Conservation (phyloP, 2,113 vertebrate species). For the rat (Rattus norvegicus) region DNA sequence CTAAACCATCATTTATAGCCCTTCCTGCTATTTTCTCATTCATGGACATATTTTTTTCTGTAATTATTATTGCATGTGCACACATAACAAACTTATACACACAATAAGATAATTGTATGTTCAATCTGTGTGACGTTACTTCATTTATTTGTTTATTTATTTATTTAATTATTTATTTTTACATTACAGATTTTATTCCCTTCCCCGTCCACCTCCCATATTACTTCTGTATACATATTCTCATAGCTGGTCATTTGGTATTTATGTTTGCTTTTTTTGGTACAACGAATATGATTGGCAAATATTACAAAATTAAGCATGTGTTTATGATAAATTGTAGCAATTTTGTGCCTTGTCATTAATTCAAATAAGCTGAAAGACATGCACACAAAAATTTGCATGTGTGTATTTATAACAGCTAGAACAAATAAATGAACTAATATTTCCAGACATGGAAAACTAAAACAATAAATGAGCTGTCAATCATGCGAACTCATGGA, state of each 20-base stretch:
- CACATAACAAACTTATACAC: neutral
- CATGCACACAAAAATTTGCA: neutral
- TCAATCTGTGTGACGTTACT: neutral
- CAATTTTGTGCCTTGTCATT: neutral
- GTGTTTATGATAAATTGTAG: neutral
- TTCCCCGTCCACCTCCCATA: no score
- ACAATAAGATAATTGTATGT: neutral
- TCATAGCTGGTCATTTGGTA: neutral
- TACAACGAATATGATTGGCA: neutral
- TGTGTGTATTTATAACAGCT: neutral
- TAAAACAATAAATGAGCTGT: neutral
- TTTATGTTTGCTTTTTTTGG: neutral
- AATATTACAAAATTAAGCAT: neutral
- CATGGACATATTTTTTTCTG: neutral
- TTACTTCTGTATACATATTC: neutral
- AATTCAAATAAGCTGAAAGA: neutral
- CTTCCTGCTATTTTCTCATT: neutral
- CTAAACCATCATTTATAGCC: neutral
- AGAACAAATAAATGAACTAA: neutral
- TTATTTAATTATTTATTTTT: no score
- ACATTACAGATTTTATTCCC: no score
- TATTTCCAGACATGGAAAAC: neutral
- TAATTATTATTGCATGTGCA: neutral
- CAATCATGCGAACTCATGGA: neutral
- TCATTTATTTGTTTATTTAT: no score